phyloP scores from a whole-genome alignment of 2,888 invertebrate genomes.

The Flexamia atlantica region DNA sequence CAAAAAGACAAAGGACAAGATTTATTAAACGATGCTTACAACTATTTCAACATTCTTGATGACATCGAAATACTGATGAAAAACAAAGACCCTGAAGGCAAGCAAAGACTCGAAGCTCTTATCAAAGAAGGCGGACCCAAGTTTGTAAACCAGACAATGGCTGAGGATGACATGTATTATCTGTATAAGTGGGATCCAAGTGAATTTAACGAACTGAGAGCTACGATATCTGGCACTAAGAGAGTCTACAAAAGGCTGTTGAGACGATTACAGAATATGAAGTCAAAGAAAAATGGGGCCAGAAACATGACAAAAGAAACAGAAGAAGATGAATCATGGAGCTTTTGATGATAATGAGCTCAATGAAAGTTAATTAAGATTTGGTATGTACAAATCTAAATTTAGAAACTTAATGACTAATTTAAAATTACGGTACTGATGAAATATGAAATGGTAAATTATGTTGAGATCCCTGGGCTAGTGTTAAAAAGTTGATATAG shows the following conservation, averaged over 20 bases:
- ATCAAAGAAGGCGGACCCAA: conserved; percentile 41
- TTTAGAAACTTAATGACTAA: too few relatives aligned
- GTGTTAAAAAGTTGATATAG: too few relatives aligned
- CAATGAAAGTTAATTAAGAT: too few relatives aligned
- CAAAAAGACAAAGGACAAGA: conserved; percentile 42
- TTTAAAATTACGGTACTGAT: too few relatives aligned
- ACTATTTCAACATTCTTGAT: conserved; percentile 51
- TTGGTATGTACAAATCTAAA: too few relatives aligned
- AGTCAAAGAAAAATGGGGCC: background rate
- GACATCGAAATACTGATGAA: conserved; percentile 52
- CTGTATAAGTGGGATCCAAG: conserved; percentile 19
- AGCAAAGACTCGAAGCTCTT: background rate
- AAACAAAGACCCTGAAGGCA: conserved; percentile 18
- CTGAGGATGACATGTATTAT: conserved; percentile 18
- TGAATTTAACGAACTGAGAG: conserved; percentile 49
- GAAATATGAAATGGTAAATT: too few relatives aligned
- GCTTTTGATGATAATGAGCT: background rate
- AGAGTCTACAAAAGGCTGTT: conserved; percentile 11
- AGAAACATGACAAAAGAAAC: background rate
- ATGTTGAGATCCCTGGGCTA: too few relatives aligned
- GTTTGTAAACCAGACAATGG: conserved; percentile 47
- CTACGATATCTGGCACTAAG: background rate
- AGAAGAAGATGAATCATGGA: conserved; percentile 29
- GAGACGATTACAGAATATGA: conserved; percentile 20
- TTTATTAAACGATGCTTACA: conserved; percentile 36